Evolutionary conservation across 2,797 vertebrate genomes (phyloP).

Genomic region (Etheostoma nigrum): DNA sequence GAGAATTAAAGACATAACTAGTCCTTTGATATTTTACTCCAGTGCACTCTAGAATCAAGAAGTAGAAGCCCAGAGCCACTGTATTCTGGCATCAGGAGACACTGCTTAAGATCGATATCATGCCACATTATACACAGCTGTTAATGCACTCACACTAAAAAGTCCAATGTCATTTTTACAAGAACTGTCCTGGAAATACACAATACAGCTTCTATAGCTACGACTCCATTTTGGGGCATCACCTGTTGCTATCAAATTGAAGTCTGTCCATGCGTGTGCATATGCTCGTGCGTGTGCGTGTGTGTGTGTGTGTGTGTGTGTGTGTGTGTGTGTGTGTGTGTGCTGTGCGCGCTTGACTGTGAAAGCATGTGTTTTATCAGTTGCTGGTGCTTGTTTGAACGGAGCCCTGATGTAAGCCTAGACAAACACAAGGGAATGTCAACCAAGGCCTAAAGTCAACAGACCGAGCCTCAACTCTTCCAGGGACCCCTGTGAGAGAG

Average conservation of each 20-base stretch:
- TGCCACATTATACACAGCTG: conserved; percentile 51
- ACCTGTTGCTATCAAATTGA: conserved; percentile 77
- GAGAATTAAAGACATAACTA: conserved; percentile 58
- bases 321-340: conserved; percentile 18
- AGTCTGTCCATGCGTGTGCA: conserved; percentile 24
- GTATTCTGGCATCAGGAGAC: conserved; percentile 27
- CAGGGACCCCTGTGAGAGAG: conserved; percentile 65
- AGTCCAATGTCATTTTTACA: conserved; percentile 42
- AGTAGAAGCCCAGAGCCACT: conserved; percentile 39
- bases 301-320: conserved; percentile 12
- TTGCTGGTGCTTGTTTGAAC: conserved; percentile 83
- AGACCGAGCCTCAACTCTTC: conserved; percentile 63
- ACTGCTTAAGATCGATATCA: conserved; percentile 26
- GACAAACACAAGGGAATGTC: conserved; percentile 84
- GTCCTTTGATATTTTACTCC: conserved; percentile 53
- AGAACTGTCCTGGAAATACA: conserved; percentile 39
- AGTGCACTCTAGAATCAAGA: conserved; percentile 46
- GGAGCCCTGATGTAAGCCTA: conserved; percentile 81
- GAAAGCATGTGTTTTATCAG: conserved; percentile 85
- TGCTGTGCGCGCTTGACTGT: conserved; percentile 29
- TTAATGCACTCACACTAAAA: conserved; percentile 34
- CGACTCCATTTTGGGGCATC: conserved; percentile 52
- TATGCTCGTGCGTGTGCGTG: neutral
- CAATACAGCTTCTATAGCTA: conserved; percentile 48
- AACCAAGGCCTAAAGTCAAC: conserved; percentile 83